These are phyloP conservation scores for Podarcis siculus DNA, from an alignment of 2,797 vertebrate species.

Conservation along the genomic window DNA sequence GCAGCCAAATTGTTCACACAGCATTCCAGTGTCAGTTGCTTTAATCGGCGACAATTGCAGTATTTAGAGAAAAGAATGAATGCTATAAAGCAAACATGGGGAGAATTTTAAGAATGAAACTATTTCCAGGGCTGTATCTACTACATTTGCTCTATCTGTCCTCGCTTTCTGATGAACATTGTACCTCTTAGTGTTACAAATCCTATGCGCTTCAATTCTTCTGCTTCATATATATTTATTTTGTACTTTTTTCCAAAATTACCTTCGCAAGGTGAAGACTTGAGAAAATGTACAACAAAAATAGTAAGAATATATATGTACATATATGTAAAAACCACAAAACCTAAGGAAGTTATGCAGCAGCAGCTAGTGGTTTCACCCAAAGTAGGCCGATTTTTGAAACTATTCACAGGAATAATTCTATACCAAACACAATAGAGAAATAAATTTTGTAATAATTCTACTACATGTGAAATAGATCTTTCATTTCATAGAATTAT, in stretches of 20 bases:
- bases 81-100: constrained; percentile 19
- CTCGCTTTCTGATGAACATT: background rate
- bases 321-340: no score
- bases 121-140: background rate
- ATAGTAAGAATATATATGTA: background rate
- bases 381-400: no score
- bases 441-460: background rate
- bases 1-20: constrained; percentile 55
- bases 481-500: no score
- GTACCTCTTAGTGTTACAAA: background rate
- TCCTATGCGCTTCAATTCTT: background rate
- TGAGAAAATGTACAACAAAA: background rate
- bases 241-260: background rate
- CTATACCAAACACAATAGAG: background rate
- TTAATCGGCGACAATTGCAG: constrained; percentile 57
- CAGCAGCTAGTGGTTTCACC: no score
- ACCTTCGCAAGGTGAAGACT: background rate
- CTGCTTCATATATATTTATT: background rate
- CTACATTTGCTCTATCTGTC: background rate
- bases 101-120: background rate
- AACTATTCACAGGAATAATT: background rate
- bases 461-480: no score
- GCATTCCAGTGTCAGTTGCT: constrained; percentile 31
- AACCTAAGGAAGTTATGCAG: no score
- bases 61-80: constrained; percentile 47